Base-by-base conservation (phyloP, 2,797 vertebrate genomes). In the Fistularia commersonii region DNA sequence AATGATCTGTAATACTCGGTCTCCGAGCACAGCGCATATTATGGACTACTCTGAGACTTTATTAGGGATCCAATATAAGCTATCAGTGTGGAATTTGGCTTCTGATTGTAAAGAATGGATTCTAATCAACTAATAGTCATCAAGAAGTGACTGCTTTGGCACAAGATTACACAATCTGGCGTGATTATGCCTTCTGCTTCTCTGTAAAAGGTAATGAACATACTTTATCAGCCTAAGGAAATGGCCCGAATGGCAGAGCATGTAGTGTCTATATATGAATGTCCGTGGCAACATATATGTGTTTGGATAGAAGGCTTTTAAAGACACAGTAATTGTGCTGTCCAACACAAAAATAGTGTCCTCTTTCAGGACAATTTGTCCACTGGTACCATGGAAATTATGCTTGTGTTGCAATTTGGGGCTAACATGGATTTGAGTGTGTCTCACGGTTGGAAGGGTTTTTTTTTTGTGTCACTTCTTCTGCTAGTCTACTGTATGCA, bases 41-140 rank as follows among this genome's bases (percentile, higher is more conserved):
- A 59, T 52, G 49, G 59, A 51, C 62, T 45, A 32, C 76, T 72
- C 45, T 40, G 68, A 76, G 76, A 79, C 71, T 75, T 81, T 80
- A 82, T 83, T 74, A 81, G 49, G 39, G 54, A 51, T 70, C 57
- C 67, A 81, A 72, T 82, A 64, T 67, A 70, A 59, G 41, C 51
- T 1, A 12, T 57, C 67, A 76, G 49, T 51, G 59, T 69, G 57
- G 60, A 59, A 61, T 57, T 55, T 48, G 54, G 41, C 55, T 58
- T 72, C 50, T 66, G 39, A 68, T 75, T n/a, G 72, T 82, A 73
- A 81, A 67, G 51, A 65, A 81, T 80, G 66, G 75, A 61, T 58
- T 74, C 52, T 69, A 67, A 79, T 75, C 66, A 72, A 69, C 69
- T 61, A 67, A 58, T 55, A 54, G 63, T 69, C 61, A 75, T 67